Percentiles rank a stretch among this genome's conserved stretches.
Conservation (phyloP, 2,113 vertebrate species). For the Thomomys bottae region DNA sequence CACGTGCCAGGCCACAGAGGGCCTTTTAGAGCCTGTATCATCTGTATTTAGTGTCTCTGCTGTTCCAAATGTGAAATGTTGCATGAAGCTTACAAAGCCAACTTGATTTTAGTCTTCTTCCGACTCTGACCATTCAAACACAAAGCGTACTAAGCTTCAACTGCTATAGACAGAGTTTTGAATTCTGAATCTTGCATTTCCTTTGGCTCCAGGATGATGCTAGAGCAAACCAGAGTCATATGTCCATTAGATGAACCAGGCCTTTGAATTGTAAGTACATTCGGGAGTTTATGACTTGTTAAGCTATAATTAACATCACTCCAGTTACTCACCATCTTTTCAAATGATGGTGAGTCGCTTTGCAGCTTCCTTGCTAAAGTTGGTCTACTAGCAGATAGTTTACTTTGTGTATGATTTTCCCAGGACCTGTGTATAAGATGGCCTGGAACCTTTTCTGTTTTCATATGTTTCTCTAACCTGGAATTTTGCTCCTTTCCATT, state of each 20-base stretch:
- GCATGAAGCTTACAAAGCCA: neutral
- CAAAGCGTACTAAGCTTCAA: accelerated
- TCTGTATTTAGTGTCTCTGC: too few species aligned
- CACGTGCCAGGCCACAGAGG: neutral
- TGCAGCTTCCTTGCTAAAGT: neutral
- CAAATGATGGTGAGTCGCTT: neutral
- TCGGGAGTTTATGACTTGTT: neutral
- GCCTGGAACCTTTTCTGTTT: neutral
- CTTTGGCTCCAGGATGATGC: neutral
- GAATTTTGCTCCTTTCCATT: neutral
- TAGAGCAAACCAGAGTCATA: neutral
- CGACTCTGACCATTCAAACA: neutral
- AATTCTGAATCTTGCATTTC: too few species aligned
- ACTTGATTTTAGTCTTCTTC: neutral
- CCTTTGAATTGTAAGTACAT: neutral
- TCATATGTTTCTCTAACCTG: accelerated
- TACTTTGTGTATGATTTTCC: accelerated
- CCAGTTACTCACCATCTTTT: neutral
- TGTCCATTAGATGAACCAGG: neutral
- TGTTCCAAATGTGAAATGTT: neutral
- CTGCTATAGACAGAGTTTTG: neutral
- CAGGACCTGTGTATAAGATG: accelerated
- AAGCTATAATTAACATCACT: neutral
- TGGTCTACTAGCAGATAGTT: accelerated
- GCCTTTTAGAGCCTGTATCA: neutral